Evolutionary conservation across 2,888 invertebrate genomes (phyloP).

Genomic region (Euclidia mi): DNA sequence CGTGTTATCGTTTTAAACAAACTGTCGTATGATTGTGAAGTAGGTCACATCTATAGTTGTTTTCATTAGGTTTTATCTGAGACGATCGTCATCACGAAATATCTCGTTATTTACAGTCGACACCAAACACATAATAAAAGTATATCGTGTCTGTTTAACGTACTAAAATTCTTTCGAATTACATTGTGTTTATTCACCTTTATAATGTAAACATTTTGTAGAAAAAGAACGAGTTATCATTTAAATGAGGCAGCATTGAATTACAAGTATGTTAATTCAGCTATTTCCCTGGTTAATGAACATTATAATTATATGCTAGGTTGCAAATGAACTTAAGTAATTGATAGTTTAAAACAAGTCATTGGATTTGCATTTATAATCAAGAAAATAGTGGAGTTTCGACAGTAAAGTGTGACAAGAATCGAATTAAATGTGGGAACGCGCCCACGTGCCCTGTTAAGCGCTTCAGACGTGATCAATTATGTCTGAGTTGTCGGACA

Average conservation of each 20-base stretch:
- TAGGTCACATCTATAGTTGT: slow-evolving; percentile 65
- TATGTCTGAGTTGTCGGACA: slow-evolving; percentile 19
- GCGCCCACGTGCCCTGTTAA: slow-evolving; percentile 54
- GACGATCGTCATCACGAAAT: slow-evolving; percentile 22
- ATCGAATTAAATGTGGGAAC: slow-evolving; percentile 62
- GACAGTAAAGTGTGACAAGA: slow-evolving; percentile 47
- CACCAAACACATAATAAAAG: slow-evolving; percentile 1
- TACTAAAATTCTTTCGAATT: background rate
- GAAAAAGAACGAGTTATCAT: slow-evolving; percentile 17
- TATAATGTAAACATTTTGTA: slow-evolving; percentile 1
- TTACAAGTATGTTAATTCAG: slow-evolving; percentile 15
- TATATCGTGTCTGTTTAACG: background rate
- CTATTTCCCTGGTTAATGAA: slow-evolving; percentile 28
- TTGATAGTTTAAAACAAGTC: slow-evolving; percentile 41
- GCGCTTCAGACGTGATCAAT: slow-evolving; percentile 24
- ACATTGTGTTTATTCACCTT: slow-evolving; percentile 1
- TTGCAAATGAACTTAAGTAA: slow-evolving; percentile 34
- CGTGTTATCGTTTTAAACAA: slow-evolving; percentile 53
- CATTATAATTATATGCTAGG: slow-evolving; percentile 24
- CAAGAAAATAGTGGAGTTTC: slow-evolving; percentile 38
- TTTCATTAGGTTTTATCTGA: slow-evolving; percentile 40
- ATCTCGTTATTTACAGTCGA: slow-evolving; percentile 15
- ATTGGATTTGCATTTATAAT: slow-evolving; percentile 50
- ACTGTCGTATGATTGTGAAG: slow-evolving; percentile 64
- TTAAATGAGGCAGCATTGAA: slow-evolving; percentile 11